phyloP scores from a whole-genome alignment of 2,888 invertebrate species.

The Biston betularia region DNA sequence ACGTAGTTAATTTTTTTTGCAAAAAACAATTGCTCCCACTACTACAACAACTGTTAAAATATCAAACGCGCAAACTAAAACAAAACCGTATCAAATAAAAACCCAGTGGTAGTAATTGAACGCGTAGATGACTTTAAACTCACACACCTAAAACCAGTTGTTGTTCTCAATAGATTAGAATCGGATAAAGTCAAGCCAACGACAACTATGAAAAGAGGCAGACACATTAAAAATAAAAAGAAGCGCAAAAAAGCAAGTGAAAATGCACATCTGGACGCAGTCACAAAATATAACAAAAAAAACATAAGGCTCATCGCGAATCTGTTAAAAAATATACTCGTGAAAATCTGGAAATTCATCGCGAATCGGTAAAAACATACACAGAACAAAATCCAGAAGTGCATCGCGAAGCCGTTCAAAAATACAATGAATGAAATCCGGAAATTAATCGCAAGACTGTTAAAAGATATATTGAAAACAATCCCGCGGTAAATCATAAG shows the following conservation, averaged over 20 bases:
- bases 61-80: not conserved
- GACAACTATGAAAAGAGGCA: not conserved
- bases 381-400: not conserved
- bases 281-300: not conserved
- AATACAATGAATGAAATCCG: not conserved
- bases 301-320: not conserved
- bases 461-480: not conserved
- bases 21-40: not conserved
- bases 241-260: not conserved
- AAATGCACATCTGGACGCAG: conserved; percentile 1
- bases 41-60: not conserved
- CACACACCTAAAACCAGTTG: not conserved
- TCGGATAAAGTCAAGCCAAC: not conserved
- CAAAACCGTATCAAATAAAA: not conserved
- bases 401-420: not conserved
- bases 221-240: not conserved
- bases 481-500: not conserved
- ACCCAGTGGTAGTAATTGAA: not conserved
- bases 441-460: not conserved
- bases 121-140: not conserved
- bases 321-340: not conserved
- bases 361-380: not conserved
- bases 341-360: not conserved
- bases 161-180: not conserved
- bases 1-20: not conserved